Evolutionary conservation across 1,140 invertebrate genomes (phyloP), one percentile per base, ranked within the genome.

Genomic region (Panonychus citri): DNA sequence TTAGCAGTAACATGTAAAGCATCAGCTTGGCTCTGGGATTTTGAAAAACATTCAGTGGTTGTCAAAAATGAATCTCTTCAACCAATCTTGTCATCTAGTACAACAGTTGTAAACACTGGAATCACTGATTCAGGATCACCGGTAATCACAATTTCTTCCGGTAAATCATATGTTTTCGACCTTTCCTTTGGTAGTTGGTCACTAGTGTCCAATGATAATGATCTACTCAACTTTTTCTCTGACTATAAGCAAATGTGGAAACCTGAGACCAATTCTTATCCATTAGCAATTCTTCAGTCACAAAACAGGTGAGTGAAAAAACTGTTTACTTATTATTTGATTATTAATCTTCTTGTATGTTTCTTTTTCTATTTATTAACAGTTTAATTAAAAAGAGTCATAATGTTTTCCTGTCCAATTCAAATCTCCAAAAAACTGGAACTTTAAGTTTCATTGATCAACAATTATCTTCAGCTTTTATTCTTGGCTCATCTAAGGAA

Each of bases 391-490:
- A 39, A 34, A 34, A 24, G 13, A 37, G 52, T 13, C 21, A 13
- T 54, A 63, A 48, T 56, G 66, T 34, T 63, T 66, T 54, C 61
- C 63, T 57, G 63, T 60, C 39, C 13, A 54, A 57, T 25, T n/a
- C 34, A 25, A 54, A 12, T 17, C 34, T 58, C 13, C 57, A 69
- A 58, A 65, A 68, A 54, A 59, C 61, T 0, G 69, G 70, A 28
- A 79, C 77, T 2, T 64, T 83, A 24, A 80, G 78, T 56, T 83
- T 82, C 67, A 71, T 88, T 25, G 83, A 87, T 66, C 75, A 76
- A 61, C 83, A 87, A 65, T 66, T 87, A 53, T 71, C 79, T 3
- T 74, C 78, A 37, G 76, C 81, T 53, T 70, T 77, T 59, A 75
- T 77, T 34, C 69, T 88, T 15, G 71, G 77, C 1, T 84, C 82